phyloP scores from a whole-genome alignment of 2,113 vertebrate species.

The Mohoua ochrocephala region DNA sequence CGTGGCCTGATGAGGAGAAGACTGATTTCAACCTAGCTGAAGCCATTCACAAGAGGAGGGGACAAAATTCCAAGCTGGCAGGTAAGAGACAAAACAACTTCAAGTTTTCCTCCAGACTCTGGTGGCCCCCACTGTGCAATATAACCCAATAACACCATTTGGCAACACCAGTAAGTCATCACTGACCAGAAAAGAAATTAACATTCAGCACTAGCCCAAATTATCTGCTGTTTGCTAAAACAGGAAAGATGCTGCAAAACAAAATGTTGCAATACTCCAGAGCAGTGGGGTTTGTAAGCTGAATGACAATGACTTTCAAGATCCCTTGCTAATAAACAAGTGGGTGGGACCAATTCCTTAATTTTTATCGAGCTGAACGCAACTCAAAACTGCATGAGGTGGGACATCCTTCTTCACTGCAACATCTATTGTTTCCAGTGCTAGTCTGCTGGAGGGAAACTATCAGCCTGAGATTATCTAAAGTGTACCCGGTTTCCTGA shows the following conservation, averaged over 20 bases:
- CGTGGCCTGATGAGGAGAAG: conserved; percentile 6
- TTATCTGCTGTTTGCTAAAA: background rate
- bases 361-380: background rate
- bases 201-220: background rate
- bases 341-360: background rate
- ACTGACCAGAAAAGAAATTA: background rate
- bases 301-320: background rate
- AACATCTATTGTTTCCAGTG: background rate
- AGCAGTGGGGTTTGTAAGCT: background rate
- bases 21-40: background rate
- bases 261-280: background rate
- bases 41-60: background rate
- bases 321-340: background rate
- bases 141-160: background rate
- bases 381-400: background rate
- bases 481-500: background rate
- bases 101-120: background rate
- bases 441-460: background rate
- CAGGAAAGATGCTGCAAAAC: background rate
- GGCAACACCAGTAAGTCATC: background rate
- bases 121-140: background rate
- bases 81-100: background rate
- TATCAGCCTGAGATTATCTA: background rate
- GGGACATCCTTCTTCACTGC: background rate
- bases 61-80: background rate